Conservation (phyloP, 2,888 invertebrate species). For the Trimorus sp. region DNA sequence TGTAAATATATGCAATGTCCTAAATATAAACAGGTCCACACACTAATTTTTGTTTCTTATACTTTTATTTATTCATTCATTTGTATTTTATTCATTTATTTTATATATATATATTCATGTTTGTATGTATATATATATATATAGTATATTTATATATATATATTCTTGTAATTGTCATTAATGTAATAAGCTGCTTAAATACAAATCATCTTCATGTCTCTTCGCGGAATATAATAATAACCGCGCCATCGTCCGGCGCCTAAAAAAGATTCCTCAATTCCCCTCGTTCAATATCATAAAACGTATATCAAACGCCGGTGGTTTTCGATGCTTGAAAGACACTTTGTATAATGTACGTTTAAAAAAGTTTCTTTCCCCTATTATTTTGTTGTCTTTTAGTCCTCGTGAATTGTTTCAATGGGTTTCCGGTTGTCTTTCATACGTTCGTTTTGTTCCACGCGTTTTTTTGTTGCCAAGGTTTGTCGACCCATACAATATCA, state of each 20-base stretch:
- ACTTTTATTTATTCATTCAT: conserved; percentile 50
- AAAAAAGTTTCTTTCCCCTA: conserved; percentile 43
- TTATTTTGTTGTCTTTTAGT: conserved; percentile 20
- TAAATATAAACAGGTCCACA: conserved; percentile 78
- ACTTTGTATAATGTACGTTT: conserved; percentile 72
- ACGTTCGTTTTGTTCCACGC: conserved; percentile 5
- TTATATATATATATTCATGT: conserved; percentile 40
- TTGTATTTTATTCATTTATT: conserved; percentile 58
- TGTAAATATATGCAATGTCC: conserved; percentile 77
- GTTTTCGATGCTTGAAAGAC: conserved; percentile 76
- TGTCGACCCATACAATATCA: too few relatives aligned
- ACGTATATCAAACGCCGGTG: conserved; percentile 74
- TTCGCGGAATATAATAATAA: conserved; percentile 72
- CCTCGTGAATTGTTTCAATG: background rate
- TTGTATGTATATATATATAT: conserved; percentile 41
- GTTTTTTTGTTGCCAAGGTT: conserved; percentile 19
- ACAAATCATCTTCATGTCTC: conserved; percentile 72
- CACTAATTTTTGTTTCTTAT: conserved; percentile 61
- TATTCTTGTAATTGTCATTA: conserved; percentile 73
- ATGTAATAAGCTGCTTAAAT: conserved; percentile 77
- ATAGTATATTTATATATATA: conserved; percentile 55
- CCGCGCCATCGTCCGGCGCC: conserved; percentile 65
- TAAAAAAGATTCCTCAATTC: conserved; percentile 76
- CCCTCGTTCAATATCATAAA: conserved; percentile 73
- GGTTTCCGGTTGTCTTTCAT: background rate